phyloP scores from a whole-genome alignment of 2,113 vertebrate genomes.

The Microcebus lehilahytsara region DNA sequence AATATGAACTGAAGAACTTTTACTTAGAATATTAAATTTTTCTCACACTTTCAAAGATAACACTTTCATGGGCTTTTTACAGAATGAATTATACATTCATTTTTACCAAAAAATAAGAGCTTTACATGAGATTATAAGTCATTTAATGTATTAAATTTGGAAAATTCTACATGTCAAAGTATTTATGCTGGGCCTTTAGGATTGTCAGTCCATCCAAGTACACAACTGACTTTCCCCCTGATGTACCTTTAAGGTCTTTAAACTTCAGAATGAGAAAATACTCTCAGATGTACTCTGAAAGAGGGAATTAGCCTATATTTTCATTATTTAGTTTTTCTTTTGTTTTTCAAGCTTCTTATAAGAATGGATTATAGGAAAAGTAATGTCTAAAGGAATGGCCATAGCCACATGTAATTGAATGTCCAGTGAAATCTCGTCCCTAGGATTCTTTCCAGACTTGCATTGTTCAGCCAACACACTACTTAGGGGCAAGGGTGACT shows the following conservation, averaged over 20 bases:
- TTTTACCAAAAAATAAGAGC: neutral
- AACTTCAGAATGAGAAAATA: neutral
- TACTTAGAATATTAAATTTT: neutral
- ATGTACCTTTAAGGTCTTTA: neutral
- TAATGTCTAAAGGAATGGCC: neutral
- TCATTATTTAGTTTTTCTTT: neutral
- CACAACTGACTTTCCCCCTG: neutral
- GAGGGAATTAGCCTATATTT: neutral
- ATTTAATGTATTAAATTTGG: neutral
- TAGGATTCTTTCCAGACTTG: neutral
- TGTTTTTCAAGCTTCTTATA: neutral
- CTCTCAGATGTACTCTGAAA: neutral
- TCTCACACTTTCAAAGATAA: neutral
- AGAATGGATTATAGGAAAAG: neutral
- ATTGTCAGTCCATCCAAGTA: neutral
- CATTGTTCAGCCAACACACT: neutral
- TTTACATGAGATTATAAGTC: neutral
- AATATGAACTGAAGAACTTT: neutral
- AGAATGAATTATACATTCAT: neutral
- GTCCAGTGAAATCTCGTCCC: neutral
- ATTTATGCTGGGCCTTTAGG: neutral
- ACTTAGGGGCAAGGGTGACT: too few relatives aligned
- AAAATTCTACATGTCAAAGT: neutral
- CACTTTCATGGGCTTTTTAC: neutral
- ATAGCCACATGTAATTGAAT: neutral